Evolutionary conservation across 2,113 vertebrate genomes (phyloP).

Genomic region (Taurulus bubalis): DNA sequence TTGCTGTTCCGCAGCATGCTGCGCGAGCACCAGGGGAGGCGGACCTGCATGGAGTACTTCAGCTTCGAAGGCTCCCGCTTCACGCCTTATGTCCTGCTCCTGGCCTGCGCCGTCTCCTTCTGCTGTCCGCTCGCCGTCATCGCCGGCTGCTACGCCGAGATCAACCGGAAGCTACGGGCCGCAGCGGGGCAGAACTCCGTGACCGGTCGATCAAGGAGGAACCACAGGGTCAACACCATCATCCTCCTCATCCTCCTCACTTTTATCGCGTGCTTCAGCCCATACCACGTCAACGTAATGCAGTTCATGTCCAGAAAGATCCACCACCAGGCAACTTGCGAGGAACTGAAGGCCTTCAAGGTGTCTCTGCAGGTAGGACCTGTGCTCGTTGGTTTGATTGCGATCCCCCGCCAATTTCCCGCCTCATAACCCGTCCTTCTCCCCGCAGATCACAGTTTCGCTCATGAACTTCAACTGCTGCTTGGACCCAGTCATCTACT

Average conservation of each 20-base stretch:
- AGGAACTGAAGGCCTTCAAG: conserved; percentile 83
- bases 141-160: conserved; percentile 83
- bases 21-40: conserved; percentile 58
- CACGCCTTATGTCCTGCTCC: conserved; percentile 82
- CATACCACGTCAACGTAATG: conserved; percentile 87
- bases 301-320: conserved; percentile 85
- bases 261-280: conserved; percentile 85
- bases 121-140: conserved; percentile 84
- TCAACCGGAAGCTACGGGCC: conserved; percentile 85
- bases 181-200: conserved; percentile 79
- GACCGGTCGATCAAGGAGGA: conserved; percentile 71
- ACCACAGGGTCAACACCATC: conserved; percentile 82
- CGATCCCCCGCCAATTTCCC: neutral
- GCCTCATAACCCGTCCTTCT: neutral
- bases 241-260: conserved; percentile 86
- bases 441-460: conserved; percentile 83
- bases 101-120: conserved; percentile 83
- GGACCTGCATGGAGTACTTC: conserved; percentile 89
- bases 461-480: conserved; percentile 91
- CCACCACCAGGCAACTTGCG: conserved; percentile 75
- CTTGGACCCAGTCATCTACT: conserved; percentile 89
- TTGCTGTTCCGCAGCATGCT: conserved; percentile 83
- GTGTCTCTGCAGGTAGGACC: conserved; percentile 83
- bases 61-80: conserved; percentile 76
- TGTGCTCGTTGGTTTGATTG: neutral